Evolutionary conservation across 2,797 vertebrate species (phyloP).

Genomic region (Discoglossus pictus): DNA sequence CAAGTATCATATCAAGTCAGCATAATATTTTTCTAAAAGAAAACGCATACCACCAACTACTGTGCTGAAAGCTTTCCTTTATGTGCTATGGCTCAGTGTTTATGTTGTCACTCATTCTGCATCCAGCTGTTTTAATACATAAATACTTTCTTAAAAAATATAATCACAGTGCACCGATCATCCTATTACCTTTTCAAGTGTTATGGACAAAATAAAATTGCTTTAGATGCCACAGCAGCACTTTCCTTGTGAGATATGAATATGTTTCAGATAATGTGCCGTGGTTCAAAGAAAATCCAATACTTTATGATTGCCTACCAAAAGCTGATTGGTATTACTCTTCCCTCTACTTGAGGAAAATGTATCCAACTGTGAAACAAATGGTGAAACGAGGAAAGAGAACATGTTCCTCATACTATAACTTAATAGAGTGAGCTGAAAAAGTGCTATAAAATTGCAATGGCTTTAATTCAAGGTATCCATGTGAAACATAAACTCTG

Average conservation of each 20-base stretch:
- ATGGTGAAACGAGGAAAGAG: slow-evolving; percentile 14
- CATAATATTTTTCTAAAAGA: no score
- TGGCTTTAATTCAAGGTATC: no score
- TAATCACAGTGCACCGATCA: slow-evolving; percentile 14
- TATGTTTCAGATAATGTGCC: slow-evolving; percentile 42
- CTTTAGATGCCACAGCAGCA: slow-evolving; percentile 25
- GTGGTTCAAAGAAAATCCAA: slow-evolving; percentile 39
- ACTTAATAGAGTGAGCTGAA: no score
- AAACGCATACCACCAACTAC: no score
- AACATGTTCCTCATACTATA: no score
- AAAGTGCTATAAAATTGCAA: no score
- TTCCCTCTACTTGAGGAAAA: slow-evolving; percentile 26
- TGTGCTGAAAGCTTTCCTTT: neutral
- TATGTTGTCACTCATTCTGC: slow-evolving; percentile 19
- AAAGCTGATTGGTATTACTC: slow-evolving; percentile 43
- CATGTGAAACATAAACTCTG: no score
- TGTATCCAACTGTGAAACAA: slow-evolving; percentile 44
- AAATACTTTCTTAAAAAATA: slow-evolving; percentile 5
- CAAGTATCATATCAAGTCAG: no score
- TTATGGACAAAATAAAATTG: slow-evolving; percentile 19
- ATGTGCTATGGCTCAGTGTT: neutral
- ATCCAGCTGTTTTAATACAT: slow-evolving; percentile 30
- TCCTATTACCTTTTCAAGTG: slow-evolving; percentile 17
- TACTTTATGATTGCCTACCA: slow-evolving; percentile 39
- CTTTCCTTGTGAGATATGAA: slow-evolving; percentile 35